Evolutionary conservation across 2,113 vertebrate species (phyloP).

Genomic region (Tupaia tana): DNA sequence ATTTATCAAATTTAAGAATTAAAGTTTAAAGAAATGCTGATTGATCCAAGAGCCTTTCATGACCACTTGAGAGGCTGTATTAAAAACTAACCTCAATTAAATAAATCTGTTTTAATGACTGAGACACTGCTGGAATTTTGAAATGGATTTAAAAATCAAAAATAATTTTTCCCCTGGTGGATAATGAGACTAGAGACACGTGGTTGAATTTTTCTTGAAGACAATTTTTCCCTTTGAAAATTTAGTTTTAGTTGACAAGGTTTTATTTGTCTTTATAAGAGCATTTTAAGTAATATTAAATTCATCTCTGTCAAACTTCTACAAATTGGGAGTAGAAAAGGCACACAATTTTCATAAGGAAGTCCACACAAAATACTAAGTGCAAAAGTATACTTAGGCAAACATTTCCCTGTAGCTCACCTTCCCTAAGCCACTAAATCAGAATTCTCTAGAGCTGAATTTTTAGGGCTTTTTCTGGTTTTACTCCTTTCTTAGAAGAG

Average conservation of each 20-base stretch:
- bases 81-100: conserved; percentile 58
- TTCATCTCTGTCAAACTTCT: conserved; percentile 41
- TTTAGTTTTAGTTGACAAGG: conserved; percentile 16
- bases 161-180: background rate
- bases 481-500: background rate
- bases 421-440: background rate
- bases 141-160: conserved; percentile 58
- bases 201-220: conserved; percentile 5
- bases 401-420: background rate
- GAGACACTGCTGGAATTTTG: background rate
- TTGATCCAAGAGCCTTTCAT: background rate
- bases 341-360: background rate
- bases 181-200: conserved; percentile 25
- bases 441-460: background rate
- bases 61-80: background rate
- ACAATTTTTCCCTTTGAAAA: conserved; percentile 11
- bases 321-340: background rate
- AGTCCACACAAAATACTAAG: background rate
- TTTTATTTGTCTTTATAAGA: conserved; percentile 50
- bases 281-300: background rate
- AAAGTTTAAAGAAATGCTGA: conserved; percentile 47
- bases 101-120: conserved; percentile 42
- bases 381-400: background rate
- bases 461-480: background rate
- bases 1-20: conserved; percentile 25